Conservation (phyloP, 2,888 invertebrate species). For the Epirrhoe alternata region DNA sequence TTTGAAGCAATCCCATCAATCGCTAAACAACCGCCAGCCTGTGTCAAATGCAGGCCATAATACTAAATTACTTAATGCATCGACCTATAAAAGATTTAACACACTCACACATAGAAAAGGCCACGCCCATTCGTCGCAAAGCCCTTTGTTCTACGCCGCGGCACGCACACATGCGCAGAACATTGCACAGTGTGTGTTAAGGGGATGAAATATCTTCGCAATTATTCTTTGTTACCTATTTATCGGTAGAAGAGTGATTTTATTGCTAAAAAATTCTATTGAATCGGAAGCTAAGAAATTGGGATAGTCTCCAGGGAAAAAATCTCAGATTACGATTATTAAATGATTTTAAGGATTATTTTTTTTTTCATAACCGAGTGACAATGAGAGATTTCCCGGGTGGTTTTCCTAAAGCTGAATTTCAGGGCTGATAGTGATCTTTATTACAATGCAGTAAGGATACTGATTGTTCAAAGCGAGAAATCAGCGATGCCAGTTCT, state of each 20-base stretch:
- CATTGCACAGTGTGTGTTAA: constrained; percentile 57
- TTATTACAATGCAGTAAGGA: too few species aligned
- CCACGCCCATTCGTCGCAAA: constrained; percentile 63
- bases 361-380: constrained; percentile 71
- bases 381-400: constrained; percentile 78
- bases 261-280: constrained; percentile 56
- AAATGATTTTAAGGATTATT: constrained; percentile 69
- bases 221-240: constrained; percentile 75
- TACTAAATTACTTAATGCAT: constrained; percentile 84
- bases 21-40: constrained; percentile 43
- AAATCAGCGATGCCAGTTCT: too few species aligned
- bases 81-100: constrained; percentile 84
- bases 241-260: constrained; percentile 57
- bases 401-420: constrained; percentile 42
- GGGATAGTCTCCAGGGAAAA: constrained; percentile 43
- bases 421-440: too few species aligned
- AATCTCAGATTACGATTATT: constrained; percentile 68
- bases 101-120: constrained; percentile 62
- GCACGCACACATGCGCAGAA: constrained; percentile 65
- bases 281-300: constrained; percentile 32
- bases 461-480: too few species aligned
- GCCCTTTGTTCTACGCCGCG: constrained; percentile 65
- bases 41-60: constrained; percentile 79
- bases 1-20: constrained; percentile 33
- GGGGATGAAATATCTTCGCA: constrained; percentile 67